Base-by-base conservation (phyloP, 1,140 invertebrate species). In the Ctenoplectra terminalis region DNA sequence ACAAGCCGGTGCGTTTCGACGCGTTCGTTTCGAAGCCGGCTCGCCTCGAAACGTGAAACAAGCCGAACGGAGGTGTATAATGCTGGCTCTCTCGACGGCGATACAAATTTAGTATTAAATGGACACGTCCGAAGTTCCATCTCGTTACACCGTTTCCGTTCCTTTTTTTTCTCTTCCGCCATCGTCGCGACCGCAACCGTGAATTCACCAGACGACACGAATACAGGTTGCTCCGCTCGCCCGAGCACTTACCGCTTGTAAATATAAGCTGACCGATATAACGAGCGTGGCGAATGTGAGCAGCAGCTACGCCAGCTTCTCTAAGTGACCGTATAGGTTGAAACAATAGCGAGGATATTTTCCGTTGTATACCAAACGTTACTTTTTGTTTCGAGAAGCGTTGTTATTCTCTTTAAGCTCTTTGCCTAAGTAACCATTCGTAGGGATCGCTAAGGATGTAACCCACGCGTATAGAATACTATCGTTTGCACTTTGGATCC, bases 71-170 rank as follows among this genome's bases (percentile, higher is more conserved):
- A 43, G 29, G 46, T 48, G 71, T 58, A 66, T 34, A 81, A 81
- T 66, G 78, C 60, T 61, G 60, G 48, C 26, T 46, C 23, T 20
- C 40, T 37, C 64, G 78, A 81, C 71, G 78, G 26, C 50, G 58
- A 74, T 81, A 81, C 78, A 81, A 81, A 81, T 81, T 81, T 81
- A 74, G 60, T 73, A 66, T 75, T 79, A 79, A 81, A 81, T 31
- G 70, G 60, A 74, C 43, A 64, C 78, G 78, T 81, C 50, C 71
- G 15, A 56, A 48, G 48, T 64, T 73, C 61, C 72, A 43, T 74
- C 61, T 81, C 79, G 72, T 73, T 73, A 81, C 71, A 54, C 17
- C 37, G 50, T 50, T 63, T 26, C 67, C 11, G n/a, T 50, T 61
- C 15, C 43, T 26, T 54, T 29, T 52, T 23, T 40, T 37, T 61